Percentiles rank a stretch among this genome's conserved stretches.
Conservation (phyloP, 2,797 vertebrate species). For the Galago senegalensis region DNA sequence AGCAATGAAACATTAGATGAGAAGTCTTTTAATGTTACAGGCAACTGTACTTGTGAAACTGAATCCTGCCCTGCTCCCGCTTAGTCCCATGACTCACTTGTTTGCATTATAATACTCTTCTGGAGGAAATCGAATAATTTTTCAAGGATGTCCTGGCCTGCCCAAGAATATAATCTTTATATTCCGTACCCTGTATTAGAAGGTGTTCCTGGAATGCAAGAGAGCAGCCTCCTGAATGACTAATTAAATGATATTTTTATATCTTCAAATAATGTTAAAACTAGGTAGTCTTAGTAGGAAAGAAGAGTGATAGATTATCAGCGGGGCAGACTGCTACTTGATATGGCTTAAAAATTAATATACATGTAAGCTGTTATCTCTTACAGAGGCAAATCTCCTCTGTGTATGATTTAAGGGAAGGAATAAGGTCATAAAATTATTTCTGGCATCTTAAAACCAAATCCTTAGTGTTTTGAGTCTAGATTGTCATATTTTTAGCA, state of each 20-base stretch:
- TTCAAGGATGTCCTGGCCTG: slow-evolving; percentile 54
- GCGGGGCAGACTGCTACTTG: slow-evolving; percentile 31
- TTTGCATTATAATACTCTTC: slow-evolving; percentile 35
- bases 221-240: slow-evolving; percentile 51
- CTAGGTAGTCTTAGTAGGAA: slow-evolving; percentile 49
- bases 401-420: slow-evolving; percentile 50
- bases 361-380: slow-evolving; percentile 54
- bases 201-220: slow-evolving; percentile 69
- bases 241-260: slow-evolving; percentile 67
- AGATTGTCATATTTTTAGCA: slow-evolving; percentile 60
- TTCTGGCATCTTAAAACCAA: slow-evolving; percentile 64
- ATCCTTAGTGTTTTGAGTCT: not conserved
- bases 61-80: slow-evolving; percentile 15
- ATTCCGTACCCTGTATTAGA: slow-evolving; percentile 53
- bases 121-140: not conserved
- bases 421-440: slow-evolving; percentile 59
- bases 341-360: slow-evolving; percentile 65
- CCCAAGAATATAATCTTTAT: slow-evolving; percentile 36
- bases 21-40: slow-evolving; percentile 34
- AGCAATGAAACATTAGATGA: slow-evolving; percentile 13
- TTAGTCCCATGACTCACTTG: slow-evolving; percentile 36
- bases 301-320: slow-evolving; percentile 60
- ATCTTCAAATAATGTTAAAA: slow-evolving; percentile 65
- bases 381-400: slow-evolving; percentile 26
- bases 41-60: slow-evolving; percentile 11